phyloP scores from a whole-genome alignment of 2,113 vertebrate genomes.

The Sinocyclocheilus rhinocerous region DNA sequence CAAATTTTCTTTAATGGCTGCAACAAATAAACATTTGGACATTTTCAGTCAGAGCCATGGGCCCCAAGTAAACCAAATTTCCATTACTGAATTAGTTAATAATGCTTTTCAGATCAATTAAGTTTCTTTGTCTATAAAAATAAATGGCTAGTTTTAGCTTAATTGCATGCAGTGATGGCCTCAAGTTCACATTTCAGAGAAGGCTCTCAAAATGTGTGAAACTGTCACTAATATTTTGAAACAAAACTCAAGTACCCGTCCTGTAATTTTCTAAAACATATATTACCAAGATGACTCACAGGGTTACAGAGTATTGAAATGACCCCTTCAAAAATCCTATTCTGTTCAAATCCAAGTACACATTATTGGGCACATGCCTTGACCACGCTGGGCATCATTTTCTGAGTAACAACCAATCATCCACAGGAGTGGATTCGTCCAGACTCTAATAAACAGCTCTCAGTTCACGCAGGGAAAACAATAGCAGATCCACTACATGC shows the following conservation, averaged over 20 bases:
- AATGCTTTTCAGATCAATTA: neutral
- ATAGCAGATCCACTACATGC: slow-evolving; percentile 51
- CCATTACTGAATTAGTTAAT: neutral
- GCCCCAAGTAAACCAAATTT: neutral
- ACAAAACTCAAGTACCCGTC: neutral
- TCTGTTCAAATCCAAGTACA: neutral
- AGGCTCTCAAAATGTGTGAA: neutral
- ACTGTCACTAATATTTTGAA: neutral
- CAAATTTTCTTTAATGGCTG: too few species aligned
- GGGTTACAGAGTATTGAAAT: neutral
- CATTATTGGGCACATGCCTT: neutral
- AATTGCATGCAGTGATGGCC: neutral
- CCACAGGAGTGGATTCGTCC: slow-evolving; percentile 48
- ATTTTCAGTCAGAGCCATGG: too few species aligned
- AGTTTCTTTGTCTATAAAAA: neutral
- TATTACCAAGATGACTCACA: neutral
- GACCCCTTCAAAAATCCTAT: neutral
- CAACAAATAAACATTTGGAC: too few species aligned
- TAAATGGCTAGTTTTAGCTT: neutral
- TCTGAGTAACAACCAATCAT: slow-evolving; percentile 10
- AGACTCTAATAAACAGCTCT: slow-evolving; percentile 64
- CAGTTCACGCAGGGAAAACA: slow-evolving; percentile 57
- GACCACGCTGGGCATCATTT: slow-evolving; percentile 32
- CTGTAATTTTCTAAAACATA: slow-evolving; percentile 28
- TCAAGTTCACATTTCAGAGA: neutral